Percentiles rank a stretch among this genome's conserved stretches.
These are phyloP conservation scores for Pseudochromis fuscus DNA, from an alignment of 2,797 vertebrate genomes.

Conservation along the genomic window DNA sequence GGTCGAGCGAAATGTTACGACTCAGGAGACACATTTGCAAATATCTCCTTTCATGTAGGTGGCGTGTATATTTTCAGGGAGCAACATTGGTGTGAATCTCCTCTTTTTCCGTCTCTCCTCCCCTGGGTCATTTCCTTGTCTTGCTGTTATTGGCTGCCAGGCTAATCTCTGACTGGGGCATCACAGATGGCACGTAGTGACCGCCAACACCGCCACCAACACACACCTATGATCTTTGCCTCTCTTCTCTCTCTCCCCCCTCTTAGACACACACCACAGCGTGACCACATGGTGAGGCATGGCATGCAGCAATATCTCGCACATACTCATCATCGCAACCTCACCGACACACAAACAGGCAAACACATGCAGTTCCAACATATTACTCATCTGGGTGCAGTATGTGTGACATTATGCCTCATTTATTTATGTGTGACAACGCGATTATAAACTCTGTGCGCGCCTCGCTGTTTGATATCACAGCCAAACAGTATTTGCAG, in stretches of 20 bases:
- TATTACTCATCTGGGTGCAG: constrained; percentile 35
- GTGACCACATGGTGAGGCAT: constrained; percentile 46
- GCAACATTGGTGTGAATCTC: constrained; percentile 29
- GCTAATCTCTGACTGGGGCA: constrained; percentile 69
- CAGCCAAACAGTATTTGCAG: constrained; percentile 32
- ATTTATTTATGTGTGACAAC: constrained; percentile 27
- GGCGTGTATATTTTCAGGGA: constrained; percentile 13
- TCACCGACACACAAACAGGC: neutral
- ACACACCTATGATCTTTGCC: constrained; percentile 35
- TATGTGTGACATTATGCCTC: constrained; percentile 27
- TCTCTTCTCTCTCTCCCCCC: constrained; percentile 1
- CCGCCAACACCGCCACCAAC: constrained; percentile 62
- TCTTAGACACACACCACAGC: constrained; percentile 24
- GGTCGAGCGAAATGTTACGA: neutral
- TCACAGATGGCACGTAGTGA: constrained; percentile 75
- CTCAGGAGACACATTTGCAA: neutral
- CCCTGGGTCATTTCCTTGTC: constrained; percentile 69
- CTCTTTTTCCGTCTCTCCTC: constrained; percentile 35
- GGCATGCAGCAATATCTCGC: constrained; percentile 10
- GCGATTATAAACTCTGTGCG: constrained; percentile 9
- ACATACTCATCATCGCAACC: neutral
- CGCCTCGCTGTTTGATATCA: constrained; percentile 20
- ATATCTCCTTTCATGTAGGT: neutral
- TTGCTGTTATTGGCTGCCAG: constrained; percentile 73
- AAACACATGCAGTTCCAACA: constrained; percentile 7